A percentile compares a stretch with the other conserved stretches of the same genome.
Evolutionary conservation across 2,888 invertebrate species (phyloP).

Genomic region (Tipula helvola): DNA sequence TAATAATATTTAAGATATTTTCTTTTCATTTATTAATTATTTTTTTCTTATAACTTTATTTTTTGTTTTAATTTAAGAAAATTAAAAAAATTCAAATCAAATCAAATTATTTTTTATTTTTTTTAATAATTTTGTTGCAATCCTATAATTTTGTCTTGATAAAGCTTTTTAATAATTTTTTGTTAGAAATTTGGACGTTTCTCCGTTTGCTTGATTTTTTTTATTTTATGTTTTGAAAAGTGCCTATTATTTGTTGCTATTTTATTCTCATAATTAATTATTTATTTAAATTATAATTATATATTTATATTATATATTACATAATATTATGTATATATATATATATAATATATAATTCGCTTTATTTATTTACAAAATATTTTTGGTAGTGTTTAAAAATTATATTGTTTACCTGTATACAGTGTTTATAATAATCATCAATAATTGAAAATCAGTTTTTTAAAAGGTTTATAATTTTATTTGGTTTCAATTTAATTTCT

Average conservation of each 20-base stretch:
- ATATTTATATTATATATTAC: neutral
- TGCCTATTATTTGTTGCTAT: neutral
- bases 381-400: neutral
- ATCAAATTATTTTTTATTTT: neutral
- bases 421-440: neutral
- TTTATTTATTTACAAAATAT: neutral
- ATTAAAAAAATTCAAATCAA: neutral
- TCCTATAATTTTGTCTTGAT: neutral
- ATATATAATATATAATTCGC: neutral
- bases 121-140: neutral
- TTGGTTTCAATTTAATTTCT: neutral
- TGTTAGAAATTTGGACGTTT: constrained; percentile 6
- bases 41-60: neutral
- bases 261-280: neutral
- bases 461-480: neutral
- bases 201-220: neutral
- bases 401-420: neutral
- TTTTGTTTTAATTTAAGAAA: neutral
- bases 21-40: neutral
- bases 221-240: neutral
- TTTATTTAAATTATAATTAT: neutral
- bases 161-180: constrained; percentile 6
- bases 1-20: neutral
- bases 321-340: too few species aligned
- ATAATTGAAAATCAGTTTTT: neutral